A percentile compares a stretch with the other conserved stretches of the same genome.
These are phyloP conservation scores for Drosophila incognita DNA, from an alignment of 2,888 invertebrate species.

Conservation along the genomic window DNA sequence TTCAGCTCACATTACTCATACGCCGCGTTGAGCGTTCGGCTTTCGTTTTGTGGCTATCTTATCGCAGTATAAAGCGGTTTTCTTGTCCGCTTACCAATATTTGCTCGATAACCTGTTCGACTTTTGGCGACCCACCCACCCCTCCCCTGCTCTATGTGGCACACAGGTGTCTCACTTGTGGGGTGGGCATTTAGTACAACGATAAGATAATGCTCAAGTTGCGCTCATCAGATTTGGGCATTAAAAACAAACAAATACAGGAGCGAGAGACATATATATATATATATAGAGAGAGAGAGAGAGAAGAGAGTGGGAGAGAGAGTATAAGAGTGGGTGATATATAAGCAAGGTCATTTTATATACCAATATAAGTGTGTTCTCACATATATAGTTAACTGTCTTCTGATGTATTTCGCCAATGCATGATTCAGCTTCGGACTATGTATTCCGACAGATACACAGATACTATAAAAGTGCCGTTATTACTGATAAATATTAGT, in stretches of 20 bases:
- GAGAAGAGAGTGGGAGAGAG: slow-evolving; percentile 5
- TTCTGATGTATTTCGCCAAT: slow-evolving; percentile 17
- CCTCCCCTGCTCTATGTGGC: not conserved
- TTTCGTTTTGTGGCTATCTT: slow-evolving; percentile 54
- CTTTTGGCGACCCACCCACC: slow-evolving; percentile 36
- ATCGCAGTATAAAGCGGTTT: slow-evolving; percentile 44
- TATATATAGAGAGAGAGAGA: not conserved
- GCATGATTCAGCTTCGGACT: slow-evolving; percentile 68
- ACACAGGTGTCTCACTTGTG: slow-evolving; percentile 51
- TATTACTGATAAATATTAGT: slow-evolving; percentile 20
- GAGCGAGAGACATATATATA: not conserved
- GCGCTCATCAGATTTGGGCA: slow-evolving; percentile 44
- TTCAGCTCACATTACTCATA: slow-evolving; percentile 73
- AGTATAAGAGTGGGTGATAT: not conserved
- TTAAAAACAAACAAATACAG: slow-evolving; percentile 61
- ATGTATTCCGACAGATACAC: slow-evolving; percentile 12
- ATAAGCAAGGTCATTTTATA: not conserved
- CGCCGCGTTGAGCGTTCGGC: slow-evolving; percentile 39
- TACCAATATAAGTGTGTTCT: slow-evolving; percentile 4
- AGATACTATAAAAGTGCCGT: slow-evolving; percentile 9
- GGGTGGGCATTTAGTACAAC: slow-evolving; percentile 20
- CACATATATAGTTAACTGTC: not conserved
- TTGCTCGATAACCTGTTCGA: slow-evolving; percentile 74
- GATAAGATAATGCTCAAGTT: slow-evolving; percentile 66
- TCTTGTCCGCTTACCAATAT: slow-evolving; percentile 67